A percentile compares a stretch with the other conserved stretches of the same genome.
These are phyloP conservation scores for Fringilla coelebs DNA, from an alignment of 2,797 vertebrate genomes.

Conservation along the genomic window DNA sequence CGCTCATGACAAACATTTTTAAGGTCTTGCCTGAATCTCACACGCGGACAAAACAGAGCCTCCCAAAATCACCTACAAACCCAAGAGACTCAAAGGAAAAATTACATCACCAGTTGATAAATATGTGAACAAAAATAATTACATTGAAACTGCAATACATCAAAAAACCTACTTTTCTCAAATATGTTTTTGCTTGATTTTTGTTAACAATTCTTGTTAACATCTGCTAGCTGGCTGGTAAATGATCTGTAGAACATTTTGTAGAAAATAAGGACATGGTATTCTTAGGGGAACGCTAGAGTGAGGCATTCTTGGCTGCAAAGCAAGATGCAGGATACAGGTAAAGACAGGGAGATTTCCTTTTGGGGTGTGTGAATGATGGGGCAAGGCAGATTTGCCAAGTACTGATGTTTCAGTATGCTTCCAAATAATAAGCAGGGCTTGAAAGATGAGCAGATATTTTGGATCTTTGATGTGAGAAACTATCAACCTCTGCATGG, in stretches of 20 bases:
- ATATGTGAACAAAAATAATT: not conserved
- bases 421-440: not conserved
- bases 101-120: not conserved
- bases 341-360: not conserved
- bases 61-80: not conserved
- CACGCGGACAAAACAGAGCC: not conserved
- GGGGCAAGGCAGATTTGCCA: not conserved
- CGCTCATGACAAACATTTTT: not conserved
- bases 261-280: not conserved
- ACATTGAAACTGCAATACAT: not conserved
- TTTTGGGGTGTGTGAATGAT: not conserved
- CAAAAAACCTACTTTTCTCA: not conserved
- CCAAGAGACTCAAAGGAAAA: not conserved
- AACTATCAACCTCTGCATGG: not conserved
- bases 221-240: not conserved
- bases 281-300: not conserved
- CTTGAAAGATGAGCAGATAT: not conserved
- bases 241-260: not conserved
- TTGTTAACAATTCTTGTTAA: not conserved
- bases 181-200: slow-evolving; percentile 23
- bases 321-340: not conserved
- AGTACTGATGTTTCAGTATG: not conserved
- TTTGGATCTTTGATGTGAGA: not conserved
- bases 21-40: not conserved
- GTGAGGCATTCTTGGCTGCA: not conserved